Conservation (phyloP, 2,113 vertebrate genomes). For the Oreocharis arfaki region DNA sequence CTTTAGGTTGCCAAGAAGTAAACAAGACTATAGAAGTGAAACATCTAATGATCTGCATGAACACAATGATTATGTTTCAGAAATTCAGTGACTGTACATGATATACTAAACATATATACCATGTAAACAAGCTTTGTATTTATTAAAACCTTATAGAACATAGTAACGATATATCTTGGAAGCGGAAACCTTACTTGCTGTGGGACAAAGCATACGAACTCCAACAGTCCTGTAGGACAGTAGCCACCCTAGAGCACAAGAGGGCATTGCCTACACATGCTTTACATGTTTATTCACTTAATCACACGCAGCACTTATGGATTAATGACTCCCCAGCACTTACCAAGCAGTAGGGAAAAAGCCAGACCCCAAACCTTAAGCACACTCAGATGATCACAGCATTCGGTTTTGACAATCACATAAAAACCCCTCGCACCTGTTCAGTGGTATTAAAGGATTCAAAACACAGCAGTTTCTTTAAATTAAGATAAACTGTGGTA, state of each 20-base stretch:
- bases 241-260: slow-evolving; percentile 68
- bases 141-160: slow-evolving; percentile 70
- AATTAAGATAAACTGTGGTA: not conserved
- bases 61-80: slow-evolving; percentile 65
- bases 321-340: slow-evolving; percentile 6
- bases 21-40: slow-evolving; percentile 51
- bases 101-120: slow-evolving; percentile 69
- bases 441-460: not conserved
- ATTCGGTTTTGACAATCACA: slow-evolving; percentile 16
- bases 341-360: slow-evolving; percentile 13
- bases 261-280: slow-evolving; percentile 53
- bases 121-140: slow-evolving; percentile 70
- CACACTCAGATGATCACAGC: slow-evolving; percentile 15
- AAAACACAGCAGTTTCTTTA: slow-evolving; percentile 11
- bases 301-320: not conserved
- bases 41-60: slow-evolving; percentile 74
- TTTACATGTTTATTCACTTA: slow-evolving; percentile 57
- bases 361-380: slow-evolving; percentile 32
- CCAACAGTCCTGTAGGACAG: slow-evolving; percentile 52
- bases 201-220: slow-evolving; percentile 44
- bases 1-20: slow-evolving; percentile 67
- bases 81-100: slow-evolving; percentile 69
- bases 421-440: not conserved
- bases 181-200: slow-evolving; percentile 54
- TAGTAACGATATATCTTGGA: slow-evolving; percentile 61